Percentiles rank a stretch among this genome's conserved stretches.
Evolutionary conservation across 2,888 invertebrate species (phyloP).

Genomic region (Hyposoter didymator): DNA sequence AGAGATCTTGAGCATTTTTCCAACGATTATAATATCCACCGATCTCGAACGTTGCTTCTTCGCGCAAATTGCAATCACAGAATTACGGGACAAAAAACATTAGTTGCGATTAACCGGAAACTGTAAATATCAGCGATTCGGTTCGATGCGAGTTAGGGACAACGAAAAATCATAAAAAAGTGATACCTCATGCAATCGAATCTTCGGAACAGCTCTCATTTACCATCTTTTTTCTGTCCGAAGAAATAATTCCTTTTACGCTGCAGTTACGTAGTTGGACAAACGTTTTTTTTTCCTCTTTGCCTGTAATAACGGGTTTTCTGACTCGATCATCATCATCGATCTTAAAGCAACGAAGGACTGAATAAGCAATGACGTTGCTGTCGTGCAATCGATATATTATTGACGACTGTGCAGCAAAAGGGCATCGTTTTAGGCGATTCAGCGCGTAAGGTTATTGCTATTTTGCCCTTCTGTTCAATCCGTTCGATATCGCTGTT

Average conservation of each 20-base stretch:
- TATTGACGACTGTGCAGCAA: background rate
- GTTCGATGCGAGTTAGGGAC: background rate
- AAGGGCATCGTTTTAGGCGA: background rate
- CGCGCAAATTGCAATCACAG: background rate
- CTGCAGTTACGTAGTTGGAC: constrained; percentile 1
- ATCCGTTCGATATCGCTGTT: background rate
- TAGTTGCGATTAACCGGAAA: constrained; percentile 25
- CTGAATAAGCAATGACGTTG: constrained; percentile 36
- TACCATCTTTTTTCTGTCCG: background rate
- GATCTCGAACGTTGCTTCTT: constrained; percentile 5
- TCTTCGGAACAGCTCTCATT: background rate
- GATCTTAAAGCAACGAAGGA: background rate
- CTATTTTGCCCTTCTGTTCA: background rate
- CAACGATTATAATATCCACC: background rate
- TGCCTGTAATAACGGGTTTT: constrained; percentile 13
- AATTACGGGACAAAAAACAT: constrained; percentile 11
- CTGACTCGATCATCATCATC: constrained; percentile 26
- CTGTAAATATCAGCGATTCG: constrained; percentile 41
- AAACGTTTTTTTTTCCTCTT: background rate
- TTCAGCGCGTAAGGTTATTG: background rate
- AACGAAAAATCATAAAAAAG: background rate
- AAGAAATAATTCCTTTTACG: background rate
- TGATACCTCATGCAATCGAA: background rate
- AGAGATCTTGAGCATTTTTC: constrained; percentile 5
- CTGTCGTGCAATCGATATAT: constrained; percentile 24